phyloP scores from a whole-genome alignment of 1,140 invertebrate species.

The Pseudobourletiella spinata region DNA sequence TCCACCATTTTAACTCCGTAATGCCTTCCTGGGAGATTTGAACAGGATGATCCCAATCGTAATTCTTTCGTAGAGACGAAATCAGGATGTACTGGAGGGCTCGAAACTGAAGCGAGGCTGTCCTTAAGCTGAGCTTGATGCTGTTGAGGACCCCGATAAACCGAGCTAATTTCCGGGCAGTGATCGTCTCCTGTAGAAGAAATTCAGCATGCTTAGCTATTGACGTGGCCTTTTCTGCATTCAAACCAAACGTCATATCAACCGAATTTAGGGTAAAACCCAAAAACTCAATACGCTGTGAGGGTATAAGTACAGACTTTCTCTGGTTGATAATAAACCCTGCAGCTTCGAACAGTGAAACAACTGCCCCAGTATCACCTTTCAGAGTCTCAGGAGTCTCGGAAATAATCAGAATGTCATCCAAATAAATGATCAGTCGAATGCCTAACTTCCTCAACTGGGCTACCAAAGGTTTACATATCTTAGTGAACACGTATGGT shows the following conservation, averaged over 20 bases:
- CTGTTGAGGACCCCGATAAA: background rate
- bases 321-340: background rate
- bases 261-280: conserved; percentile 2
- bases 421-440: background rate
- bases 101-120: background rate
- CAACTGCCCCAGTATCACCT: background rate
- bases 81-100: background rate
- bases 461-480: conserved; percentile 13
- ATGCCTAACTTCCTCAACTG: background rate
- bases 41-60: background rate
- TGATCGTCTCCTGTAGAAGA: background rate
- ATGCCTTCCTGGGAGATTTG: background rate
- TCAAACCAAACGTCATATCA: conserved; percentile 1
- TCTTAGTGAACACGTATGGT: conserved; percentile 19
- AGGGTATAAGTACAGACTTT: conserved; percentile 3
- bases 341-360: background rate
- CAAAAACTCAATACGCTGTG: conserved; percentile 9
- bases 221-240: background rate
- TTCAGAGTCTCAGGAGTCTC: background rate
- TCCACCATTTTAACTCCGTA: conserved; percentile 8
- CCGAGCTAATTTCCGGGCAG: background rate
- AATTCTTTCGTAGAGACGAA: too few species aligned
- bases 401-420: background rate
- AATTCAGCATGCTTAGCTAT: background rate
- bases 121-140: background rate